Conservation (phyloP, 2,113 vertebrate genomes). For the Sander vitreus region DNA sequence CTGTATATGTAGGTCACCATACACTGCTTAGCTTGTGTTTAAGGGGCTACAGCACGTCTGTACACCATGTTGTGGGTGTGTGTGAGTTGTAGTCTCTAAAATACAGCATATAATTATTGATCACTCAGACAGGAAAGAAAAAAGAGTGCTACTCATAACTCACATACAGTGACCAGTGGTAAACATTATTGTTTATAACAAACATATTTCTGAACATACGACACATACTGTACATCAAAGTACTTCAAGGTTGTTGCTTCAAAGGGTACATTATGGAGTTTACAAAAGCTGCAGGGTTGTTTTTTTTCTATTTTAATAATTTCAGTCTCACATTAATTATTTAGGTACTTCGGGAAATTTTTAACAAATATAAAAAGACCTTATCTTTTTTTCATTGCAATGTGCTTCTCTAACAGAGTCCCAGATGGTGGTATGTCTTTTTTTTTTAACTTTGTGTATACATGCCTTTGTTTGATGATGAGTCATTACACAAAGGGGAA, state of each 20-base stretch:
- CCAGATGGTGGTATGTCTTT: not conserved
- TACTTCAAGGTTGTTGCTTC: not conserved
- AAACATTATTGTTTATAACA: not conserved
- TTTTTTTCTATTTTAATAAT: not conserved
- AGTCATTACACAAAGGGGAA: constrained; percentile 2
- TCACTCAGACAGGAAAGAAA: not conserved
- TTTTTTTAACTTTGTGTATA: not conserved
- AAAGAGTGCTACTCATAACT: not conserved
- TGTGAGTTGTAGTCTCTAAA: not conserved
- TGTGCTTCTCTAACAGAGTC: not conserved
- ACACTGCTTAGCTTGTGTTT: not conserved
- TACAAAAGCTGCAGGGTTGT: not conserved
- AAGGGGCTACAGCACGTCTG: not conserved
- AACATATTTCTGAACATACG: not conserved
- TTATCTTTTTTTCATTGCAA: constrained; percentile 2
- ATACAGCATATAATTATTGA: constrained; percentile 7
- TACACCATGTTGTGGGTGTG: not conserved
- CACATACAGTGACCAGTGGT: not conserved
- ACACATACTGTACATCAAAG: not conserved
- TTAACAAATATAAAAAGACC: constrained; percentile 20
- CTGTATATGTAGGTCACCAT: constrained; percentile 43
- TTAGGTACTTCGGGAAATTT: not conserved
- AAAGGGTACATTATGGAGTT: not conserved
- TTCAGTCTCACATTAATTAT: constrained; percentile 15
- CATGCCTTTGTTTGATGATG: not conserved